phyloP scores from a whole-genome alignment of 35 echinoderm and acorn worm genomes.

The Apostichopus californicus region DNA sequence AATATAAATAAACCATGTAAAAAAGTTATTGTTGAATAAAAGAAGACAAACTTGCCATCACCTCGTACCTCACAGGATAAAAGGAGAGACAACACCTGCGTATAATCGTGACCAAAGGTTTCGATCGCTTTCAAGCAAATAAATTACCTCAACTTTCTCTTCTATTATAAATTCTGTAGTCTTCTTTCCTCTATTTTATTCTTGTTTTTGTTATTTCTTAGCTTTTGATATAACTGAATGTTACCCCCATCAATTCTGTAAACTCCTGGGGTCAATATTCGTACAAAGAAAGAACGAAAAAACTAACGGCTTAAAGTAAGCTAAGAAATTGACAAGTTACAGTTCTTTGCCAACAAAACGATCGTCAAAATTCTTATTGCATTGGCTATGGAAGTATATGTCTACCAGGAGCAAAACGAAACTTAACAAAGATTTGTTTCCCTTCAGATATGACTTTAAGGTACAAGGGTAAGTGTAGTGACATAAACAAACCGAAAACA shows the following conservation, averaged over 20 bases:
- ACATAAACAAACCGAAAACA: too few species aligned
- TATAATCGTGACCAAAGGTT: neutral
- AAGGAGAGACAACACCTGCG: constrained; percentile 33
- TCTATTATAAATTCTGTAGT: neutral
- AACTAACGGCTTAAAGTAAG: too few species aligned
- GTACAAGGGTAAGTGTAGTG: too few species aligned
- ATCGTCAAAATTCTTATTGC: too few species aligned
- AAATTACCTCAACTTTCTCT: constrained; percentile 20
- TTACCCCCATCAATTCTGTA: neutral
- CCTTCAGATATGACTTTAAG: too few species aligned
- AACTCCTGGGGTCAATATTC: too few species aligned
- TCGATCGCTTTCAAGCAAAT: neutral
- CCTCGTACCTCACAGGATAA: constrained; percentile 26
- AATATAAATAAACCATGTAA: constrained; percentile 30
- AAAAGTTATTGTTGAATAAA: neutral
- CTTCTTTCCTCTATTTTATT: neutral
- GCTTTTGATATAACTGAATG: neutral
- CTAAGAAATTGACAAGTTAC: too few species aligned
- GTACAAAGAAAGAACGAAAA: too few species aligned
- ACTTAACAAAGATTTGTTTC: too few species aligned
- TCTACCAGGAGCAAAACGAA: too few species aligned
- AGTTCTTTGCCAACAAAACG: too few species aligned
- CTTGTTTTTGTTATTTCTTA: neutral
- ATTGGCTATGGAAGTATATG: too few species aligned
- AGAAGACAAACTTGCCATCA: neutral